Conservation (phyloP, 2,113 vertebrate species). For the Cavia porcellus region DNA sequence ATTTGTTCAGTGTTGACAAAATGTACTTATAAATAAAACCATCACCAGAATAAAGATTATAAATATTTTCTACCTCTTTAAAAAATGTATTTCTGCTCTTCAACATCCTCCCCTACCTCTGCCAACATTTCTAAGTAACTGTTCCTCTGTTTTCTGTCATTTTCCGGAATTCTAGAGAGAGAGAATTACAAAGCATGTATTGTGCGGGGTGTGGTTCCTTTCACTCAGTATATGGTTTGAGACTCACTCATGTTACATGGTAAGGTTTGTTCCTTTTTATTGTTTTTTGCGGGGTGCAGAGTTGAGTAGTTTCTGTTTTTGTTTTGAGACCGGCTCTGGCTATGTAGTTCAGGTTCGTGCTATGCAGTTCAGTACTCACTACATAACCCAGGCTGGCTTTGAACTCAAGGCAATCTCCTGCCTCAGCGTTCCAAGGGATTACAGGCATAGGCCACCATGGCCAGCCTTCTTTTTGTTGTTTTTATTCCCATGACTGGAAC, state of each 20-base stretch:
- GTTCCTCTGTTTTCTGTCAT: not conserved
- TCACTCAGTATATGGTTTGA: not conserved
- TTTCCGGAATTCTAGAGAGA: not conserved
- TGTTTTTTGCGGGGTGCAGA: not conserved
- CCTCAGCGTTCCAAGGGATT: not conserved
- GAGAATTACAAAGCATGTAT: not conserved
- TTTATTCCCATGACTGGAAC: constrained; percentile 20
- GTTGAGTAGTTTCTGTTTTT: not conserved
- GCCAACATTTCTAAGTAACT: not conserved
- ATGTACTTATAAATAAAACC: not conserved
- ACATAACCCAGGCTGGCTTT: not conserved
- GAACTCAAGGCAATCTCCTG: not conserved
- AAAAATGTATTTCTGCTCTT: not conserved
- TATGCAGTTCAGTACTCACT: not conserved
- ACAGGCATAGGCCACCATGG: not conserved
- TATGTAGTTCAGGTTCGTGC: not conserved
- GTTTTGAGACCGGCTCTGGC: not conserved
- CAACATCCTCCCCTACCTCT: not conserved
- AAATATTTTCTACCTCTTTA: not conserved
- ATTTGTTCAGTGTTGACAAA: not conserved
- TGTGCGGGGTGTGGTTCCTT: not conserved
- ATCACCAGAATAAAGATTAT: not conserved
- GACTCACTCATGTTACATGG: not conserved
- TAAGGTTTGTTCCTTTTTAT: not conserved
- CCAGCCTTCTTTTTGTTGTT: not conserved